phyloP scores from a whole-genome alignment of 2,888 invertebrate species.

The Drosophila seclusa region DNA sequence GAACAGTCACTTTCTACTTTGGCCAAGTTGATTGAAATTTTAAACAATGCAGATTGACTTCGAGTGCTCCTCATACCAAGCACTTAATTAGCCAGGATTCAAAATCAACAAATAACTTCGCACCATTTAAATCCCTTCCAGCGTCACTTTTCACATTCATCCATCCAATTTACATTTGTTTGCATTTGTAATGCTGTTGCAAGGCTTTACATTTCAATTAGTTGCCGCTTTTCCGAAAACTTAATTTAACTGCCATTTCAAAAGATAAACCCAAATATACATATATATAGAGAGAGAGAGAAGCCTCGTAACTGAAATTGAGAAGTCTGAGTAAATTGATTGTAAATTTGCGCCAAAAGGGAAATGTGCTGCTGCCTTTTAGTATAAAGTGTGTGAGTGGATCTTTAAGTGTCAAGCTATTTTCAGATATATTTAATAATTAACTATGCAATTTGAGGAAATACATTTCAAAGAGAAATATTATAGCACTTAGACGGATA shows the following conservation, averaged over 20 bases:
- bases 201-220: slow-evolving; percentile 27
- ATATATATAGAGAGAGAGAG: neutral
- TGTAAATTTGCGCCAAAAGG: neutral
- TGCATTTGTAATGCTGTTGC: slow-evolving; percentile 21
- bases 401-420: neutral
- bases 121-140: slow-evolving; percentile 21
- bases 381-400: neutral
- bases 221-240: slow-evolving; percentile 13
- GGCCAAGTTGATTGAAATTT: slow-evolving; percentile 30
- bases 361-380: neutral
- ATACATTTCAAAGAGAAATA: neutral
- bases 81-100: slow-evolving; percentile 49
- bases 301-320: neutral
- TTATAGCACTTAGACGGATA: neutral
- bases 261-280: neutral
- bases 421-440: neutral
- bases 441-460: neutral
- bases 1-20: slow-evolving; percentile 17
- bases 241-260: slow-evolving; percentile 19
- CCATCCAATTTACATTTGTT: slow-evolving; percentile 13
- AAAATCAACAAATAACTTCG: slow-evolving; percentile 26
- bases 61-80: slow-evolving; percentile 12
- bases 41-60: slow-evolving; percentile 23
- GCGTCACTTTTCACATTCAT: slow-evolving; percentile 17
- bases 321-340: neutral